Evolutionary conservation across 2,113 vertebrate genomes (phyloP).

Genomic region (Malurus cyaneus): DNA sequence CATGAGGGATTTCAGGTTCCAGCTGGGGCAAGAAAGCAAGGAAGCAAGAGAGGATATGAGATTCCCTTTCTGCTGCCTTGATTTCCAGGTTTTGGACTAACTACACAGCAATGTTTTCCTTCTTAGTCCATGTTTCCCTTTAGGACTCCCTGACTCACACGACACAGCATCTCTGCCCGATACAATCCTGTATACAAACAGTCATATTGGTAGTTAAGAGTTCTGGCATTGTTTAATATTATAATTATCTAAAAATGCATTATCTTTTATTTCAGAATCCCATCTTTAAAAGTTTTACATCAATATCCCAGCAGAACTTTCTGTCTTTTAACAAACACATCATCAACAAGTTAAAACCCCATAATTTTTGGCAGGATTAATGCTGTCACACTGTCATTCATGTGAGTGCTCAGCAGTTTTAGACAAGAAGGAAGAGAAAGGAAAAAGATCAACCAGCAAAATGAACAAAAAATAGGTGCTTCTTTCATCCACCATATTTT

Average conservation of each 20-base stretch:
- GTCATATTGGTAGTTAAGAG: neutral
- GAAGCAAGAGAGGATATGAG: neutral
- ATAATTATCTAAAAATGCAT: neutral
- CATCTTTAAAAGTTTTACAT: neutral
- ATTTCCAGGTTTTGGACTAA: neutral
- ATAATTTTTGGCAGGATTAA: neutral
- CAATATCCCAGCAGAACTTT: neutral
- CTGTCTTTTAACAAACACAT: neutral
- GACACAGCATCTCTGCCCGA: neutral
- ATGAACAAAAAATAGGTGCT: neutral
- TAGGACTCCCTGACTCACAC: neutral
- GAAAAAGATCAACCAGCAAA: neutral
- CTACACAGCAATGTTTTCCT: neutral
- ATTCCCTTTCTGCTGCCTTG: neutral
- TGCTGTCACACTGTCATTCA: neutral
- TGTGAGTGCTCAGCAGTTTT: neutral
- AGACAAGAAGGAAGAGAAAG: neutral
- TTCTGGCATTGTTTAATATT: neutral
- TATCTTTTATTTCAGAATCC: neutral
- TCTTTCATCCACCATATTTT: neutral
- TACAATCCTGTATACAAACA: neutral
- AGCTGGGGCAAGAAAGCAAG: neutral
- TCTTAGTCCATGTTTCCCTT: neutral
- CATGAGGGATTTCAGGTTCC: fast-evolving
- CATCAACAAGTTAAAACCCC: fast-evolving